Evolutionary conservation across 2,888 invertebrate species (phyloP).

Genomic region (Apamea sordens): DNA sequence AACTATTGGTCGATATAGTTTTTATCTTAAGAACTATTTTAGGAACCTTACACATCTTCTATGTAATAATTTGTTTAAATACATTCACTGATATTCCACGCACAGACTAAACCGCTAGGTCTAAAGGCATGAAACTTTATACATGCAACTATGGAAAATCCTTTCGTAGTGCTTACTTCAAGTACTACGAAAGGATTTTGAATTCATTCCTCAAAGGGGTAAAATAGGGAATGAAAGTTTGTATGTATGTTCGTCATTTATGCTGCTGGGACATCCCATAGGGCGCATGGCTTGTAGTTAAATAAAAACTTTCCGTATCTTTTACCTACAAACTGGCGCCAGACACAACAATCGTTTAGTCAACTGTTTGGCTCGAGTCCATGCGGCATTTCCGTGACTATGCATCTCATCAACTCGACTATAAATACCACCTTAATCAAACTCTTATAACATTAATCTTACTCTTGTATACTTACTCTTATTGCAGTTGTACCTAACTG

Average conservation of each 20-base stretch:
- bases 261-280: neutral
- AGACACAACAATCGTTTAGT: slow-evolving; percentile 5
- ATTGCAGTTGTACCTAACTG: neutral
- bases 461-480: too few species aligned
- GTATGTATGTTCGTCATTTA: neutral
- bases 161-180: too few species aligned
- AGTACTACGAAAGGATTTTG: neutral
- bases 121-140: neutral
- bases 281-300: neutral
- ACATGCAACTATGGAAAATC: too few species aligned
- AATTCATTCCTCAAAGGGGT: neutral
- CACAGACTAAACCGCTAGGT: too few species aligned
- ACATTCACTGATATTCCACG: neutral
- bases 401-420: slow-evolving; percentile 13
- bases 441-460: neutral
- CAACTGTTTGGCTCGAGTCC: slow-evolving; percentile 34
- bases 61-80: neutral
- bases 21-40: neutral
- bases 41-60: too few species aligned
- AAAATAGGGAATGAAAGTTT: neutral
- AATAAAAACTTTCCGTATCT: too few species aligned
- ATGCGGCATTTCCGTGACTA: slow-evolving; percentile 20
- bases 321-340: neutral
- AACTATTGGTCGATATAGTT: neutral
- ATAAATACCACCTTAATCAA: slow-evolving; percentile 5